Evolutionary conservation across 2,113 vertebrate genomes (phyloP), one percentile per base, ranked within the genome.

Genomic region (Tautogolabrus adspersus): DNA sequence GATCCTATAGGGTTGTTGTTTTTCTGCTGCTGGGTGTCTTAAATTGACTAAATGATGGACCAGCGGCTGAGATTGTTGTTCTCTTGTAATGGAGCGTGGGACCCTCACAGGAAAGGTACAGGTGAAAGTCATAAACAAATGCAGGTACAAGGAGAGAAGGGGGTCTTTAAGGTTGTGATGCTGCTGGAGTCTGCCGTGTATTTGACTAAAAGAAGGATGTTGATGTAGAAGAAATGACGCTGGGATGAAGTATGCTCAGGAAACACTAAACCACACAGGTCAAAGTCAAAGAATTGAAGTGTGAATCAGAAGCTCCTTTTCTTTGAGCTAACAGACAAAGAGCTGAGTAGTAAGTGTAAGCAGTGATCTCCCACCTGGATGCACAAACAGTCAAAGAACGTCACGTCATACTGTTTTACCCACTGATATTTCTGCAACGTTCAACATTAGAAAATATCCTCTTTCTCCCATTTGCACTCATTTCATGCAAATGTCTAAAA

Each of bases 41-140:
- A 78, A 40, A n/a, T 6, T 2, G 65, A 58, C 59, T 37, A 15
- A 71, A 60, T 49, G 46, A 1, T 52, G 75, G 93, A 93, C 94
- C 94, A 94, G 93, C 92, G 69, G 49, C 75, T 69, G 82, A 62
- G 72, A 81, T 54, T 6, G 82, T 79, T 91, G 78, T 91, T 85
- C 55, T 91, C 56, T 76, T 79, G 92, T 90, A 94, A 93, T 92
- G 93, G 83, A 92, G 90, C 93, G 66, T 67, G 86, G 90, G 86
- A 88, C 91, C 93, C 92, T 86, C 87, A 85, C 87, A 86, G 86
- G 82, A 85, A 87, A 82, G 11, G 60, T 77, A 78, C 92, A 91
- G 90, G 93, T 91, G 84, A 91, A 93, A 93, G 88, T 92, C 75
- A 83, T 85, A 87, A 92, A 93, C 87, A 88, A 82, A 84, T 58